These are phyloP conservation scores for Pyrocoelia pectoralis DNA, from an alignment of 2,888 invertebrate species.

Conservation along the genomic window DNA sequence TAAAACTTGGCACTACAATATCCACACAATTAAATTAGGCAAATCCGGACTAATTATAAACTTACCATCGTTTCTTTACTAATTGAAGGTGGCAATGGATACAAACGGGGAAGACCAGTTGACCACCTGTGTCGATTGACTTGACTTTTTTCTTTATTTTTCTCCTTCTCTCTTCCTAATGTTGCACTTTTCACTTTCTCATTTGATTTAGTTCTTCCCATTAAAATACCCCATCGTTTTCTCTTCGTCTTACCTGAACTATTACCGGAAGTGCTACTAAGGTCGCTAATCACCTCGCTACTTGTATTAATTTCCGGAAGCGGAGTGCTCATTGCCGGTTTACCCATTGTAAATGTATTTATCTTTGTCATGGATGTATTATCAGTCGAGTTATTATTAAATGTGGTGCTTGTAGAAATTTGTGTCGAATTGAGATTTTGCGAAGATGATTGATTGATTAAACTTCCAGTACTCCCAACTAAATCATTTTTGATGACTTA, in stretches of 20 bases:
- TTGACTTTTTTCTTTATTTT: slow-evolving; percentile 60
- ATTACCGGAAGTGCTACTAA: slow-evolving; percentile 37
- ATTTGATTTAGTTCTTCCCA: slow-evolving; percentile 67
- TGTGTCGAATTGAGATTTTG: slow-evolving; percentile 40
- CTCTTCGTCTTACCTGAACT: slow-evolving; percentile 58
- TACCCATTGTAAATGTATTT: slow-evolving; percentile 50
- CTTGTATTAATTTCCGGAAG: slow-evolving; percentile 34
- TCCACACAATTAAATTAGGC: slow-evolving; percentile 8
- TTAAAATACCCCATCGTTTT: slow-evolving; percentile 74
- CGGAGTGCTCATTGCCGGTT: slow-evolving; percentile 32
- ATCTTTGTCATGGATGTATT: slow-evolving; percentile 35
- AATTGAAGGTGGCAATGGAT: slow-evolving; percentile 77
- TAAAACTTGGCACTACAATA: slow-evolving; percentile 67
- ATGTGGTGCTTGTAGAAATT: slow-evolving; percentile 16
- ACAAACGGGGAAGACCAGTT: slow-evolving; percentile 73
- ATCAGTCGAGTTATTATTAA: slow-evolving; percentile 13
- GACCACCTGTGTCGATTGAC: slow-evolving; percentile 73
- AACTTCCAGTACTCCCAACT: slow-evolving; percentile 39
- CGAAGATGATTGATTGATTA: slow-evolving; percentile 36
- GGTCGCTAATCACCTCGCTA: slow-evolving; percentile 36
- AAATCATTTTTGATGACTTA: slow-evolving; percentile 45
- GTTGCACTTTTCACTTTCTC: slow-evolving; percentile 73
- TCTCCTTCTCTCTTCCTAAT: slow-evolving; percentile 71
- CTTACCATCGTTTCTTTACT: slow-evolving; percentile 82
- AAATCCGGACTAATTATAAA: slow-evolving; percentile 32